phyloP scores from a whole-genome alignment of 2,888 invertebrate species.

The Conomelus anceps region DNA sequence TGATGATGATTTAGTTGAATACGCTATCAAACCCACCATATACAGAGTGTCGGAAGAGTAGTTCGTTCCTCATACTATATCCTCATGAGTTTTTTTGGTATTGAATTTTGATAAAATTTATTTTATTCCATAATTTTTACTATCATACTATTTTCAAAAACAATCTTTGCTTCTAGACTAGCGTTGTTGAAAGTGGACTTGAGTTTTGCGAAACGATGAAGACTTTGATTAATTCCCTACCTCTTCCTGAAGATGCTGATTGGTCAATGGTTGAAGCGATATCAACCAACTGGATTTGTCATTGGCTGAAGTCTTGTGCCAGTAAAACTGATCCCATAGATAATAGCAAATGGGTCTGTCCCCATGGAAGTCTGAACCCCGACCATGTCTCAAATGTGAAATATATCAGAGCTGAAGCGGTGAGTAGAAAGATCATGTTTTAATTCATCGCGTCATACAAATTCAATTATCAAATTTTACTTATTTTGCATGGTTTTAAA shows the following conservation, averaged over 20 bases:
- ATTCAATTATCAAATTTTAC: neutral
- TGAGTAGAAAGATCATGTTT: constrained; percentile 32
- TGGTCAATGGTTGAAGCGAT: constrained; percentile 45
- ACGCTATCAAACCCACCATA: too few species aligned
- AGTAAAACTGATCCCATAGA: constrained; percentile 43
- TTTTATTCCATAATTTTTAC: too few species aligned
- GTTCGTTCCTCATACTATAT: too few species aligned
- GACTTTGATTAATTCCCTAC: constrained; percentile 23
- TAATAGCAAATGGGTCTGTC: constrained; percentile 44
- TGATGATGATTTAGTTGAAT: too few species aligned
- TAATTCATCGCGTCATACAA: neutral
- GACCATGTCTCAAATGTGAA: constrained; percentile 44
- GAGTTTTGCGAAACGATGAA: constrained; percentile 23
- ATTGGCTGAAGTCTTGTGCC: constrained; percentile 44
- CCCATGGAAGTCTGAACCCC: constrained; percentile 46
- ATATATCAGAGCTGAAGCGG: constrained; percentile 41
- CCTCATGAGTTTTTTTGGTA: too few species aligned
- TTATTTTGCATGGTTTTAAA: neutral
- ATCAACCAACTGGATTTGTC: constrained; percentile 47
- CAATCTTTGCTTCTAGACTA: neutral
- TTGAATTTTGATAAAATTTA: too few species aligned
- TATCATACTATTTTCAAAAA: neutral
- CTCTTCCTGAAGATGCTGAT: constrained; percentile 23
- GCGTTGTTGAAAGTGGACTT: neutral
- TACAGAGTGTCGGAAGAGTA: too few species aligned